Conservation (phyloP, 2,888 invertebrate genomes). For the Spodoptera exigua region DNA sequence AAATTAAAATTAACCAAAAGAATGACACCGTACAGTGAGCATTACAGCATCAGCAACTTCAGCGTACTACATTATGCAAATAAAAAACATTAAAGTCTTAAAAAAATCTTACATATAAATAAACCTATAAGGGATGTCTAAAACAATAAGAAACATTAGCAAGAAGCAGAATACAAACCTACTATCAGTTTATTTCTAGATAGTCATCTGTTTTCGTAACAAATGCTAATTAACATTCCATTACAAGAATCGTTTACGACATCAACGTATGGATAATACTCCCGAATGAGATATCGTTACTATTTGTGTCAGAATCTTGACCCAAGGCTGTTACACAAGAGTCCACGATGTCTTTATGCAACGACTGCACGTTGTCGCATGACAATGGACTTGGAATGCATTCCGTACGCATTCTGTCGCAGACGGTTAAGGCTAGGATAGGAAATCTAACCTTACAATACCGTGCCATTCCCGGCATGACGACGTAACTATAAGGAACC, state of each 20-base stretch:
- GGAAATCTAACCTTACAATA: conserved; percentile 64
- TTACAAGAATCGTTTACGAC: conserved; percentile 52
- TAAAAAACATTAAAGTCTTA: not conserved
- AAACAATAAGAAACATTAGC: conserved; percentile 1
- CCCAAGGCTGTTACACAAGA: conserved; percentile 77
- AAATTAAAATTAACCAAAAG: too few relatives aligned
- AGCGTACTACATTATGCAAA: too few relatives aligned
- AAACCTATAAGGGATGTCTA: not conserved
- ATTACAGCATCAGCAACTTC: too few relatives aligned
- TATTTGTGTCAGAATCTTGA: conserved; percentile 74
- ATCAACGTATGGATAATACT: conserved; percentile 51
- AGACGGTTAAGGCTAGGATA: conserved; percentile 61
- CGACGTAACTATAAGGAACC: conserved; percentile 51
- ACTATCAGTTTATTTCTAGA: conserved; percentile 19
- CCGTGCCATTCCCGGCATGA: conserved; percentile 41
- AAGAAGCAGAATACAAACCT: conserved; percentile 3
- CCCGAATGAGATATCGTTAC: conserved; percentile 72
- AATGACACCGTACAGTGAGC: too few relatives aligned
- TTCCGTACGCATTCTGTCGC: conserved; percentile 71
- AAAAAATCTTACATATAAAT: too few relatives aligned
- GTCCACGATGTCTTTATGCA: conserved; percentile 71
- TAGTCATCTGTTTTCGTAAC: conserved; percentile 35
- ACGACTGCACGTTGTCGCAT: conserved; percentile 74
- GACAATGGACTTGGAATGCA: conserved; percentile 84
- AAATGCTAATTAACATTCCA: conserved; percentile 58